A percentile compares a stretch with the other conserved stretches of the same genome.
phyloP scores from a whole-genome alignment of 2,113 vertebrate genomes.

The Chascanopsetta lugubris region DNA sequence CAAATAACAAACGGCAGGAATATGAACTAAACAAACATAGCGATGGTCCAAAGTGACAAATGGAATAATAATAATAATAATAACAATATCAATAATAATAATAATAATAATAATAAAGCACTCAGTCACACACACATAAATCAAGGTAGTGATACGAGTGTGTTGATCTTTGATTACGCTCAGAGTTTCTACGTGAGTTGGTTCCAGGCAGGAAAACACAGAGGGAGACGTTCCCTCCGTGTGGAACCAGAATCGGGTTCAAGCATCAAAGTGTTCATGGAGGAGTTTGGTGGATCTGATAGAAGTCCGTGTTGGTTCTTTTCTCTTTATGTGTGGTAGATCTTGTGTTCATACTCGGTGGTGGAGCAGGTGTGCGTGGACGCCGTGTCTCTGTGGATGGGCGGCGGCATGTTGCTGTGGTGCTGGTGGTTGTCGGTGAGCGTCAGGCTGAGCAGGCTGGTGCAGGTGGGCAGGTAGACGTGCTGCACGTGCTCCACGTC shows the following conservation, averaged over 20 bases:
- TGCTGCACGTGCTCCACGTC: constrained; percentile 94
- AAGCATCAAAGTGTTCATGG: constrained; percentile 9
- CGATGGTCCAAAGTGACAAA: background rate
- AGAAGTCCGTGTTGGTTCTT: too few species aligned
- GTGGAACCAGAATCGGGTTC: background rate
- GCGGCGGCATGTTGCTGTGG: constrained; percentile 55
- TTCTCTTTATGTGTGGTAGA: constrained; percentile 58
- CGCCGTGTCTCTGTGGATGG: constrained; percentile 71
- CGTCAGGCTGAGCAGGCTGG: constrained; percentile 93
- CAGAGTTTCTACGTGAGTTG: constrained; percentile 38
- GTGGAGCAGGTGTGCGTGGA: constrained; percentile 63
- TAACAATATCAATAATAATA: background rate
- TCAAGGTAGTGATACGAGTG: constrained; percentile 26
- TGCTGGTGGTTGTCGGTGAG: constrained; percentile 77
- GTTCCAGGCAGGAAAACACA: background rate
- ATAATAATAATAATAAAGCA: background rate
- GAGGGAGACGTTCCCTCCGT: constrained; percentile 11
- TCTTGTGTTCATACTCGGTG: constrained; percentile 75
- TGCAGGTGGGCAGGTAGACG: constrained; percentile 95
- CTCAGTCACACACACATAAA: background rate
- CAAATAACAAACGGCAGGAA: constrained; percentile 2
- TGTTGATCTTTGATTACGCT: constrained; percentile 37
- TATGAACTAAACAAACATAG: constrained; percentile 8
- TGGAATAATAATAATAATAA: background rate
- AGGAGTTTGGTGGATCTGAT: constrained; percentile 28